Conservation (phyloP, 2,797 vertebrate genomes). For the Luscinia luscinia region DNA sequence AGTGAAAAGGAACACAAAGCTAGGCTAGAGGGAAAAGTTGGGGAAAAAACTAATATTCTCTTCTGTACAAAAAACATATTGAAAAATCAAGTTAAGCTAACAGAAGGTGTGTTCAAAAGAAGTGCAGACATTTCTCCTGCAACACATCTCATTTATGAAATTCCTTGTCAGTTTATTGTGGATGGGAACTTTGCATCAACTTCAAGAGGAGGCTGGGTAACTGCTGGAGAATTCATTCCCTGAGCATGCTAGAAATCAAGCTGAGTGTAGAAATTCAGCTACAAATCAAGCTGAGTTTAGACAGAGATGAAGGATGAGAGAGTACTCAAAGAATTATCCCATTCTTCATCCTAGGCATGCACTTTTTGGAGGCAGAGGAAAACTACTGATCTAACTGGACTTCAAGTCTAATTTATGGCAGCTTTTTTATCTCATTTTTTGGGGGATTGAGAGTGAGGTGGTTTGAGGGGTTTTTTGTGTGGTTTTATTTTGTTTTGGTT, state of each 20-base stretch:
- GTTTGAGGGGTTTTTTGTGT: fast-evolving
- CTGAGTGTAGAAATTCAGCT: not conserved
- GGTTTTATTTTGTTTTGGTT: not conserved
- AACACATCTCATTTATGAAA: not conserved
- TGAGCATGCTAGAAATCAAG: not conserved
- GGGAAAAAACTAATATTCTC: not conserved
- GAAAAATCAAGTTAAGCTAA: not conserved
- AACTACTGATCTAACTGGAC: not conserved
- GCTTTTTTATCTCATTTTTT: not conserved
- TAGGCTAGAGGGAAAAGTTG: not conserved
- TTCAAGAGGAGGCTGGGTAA: not conserved
- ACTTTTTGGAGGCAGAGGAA: not conserved
- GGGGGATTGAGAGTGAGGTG: fast-evolving
- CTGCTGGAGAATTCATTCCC: not conserved
- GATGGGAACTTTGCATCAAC: not conserved
- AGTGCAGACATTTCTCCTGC: not conserved
- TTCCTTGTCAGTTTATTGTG: not conserved
- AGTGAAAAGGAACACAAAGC: not conserved
- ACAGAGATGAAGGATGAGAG: not conserved
- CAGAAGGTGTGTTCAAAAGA: not conserved
- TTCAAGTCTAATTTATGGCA: not conserved
- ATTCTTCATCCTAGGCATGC: not conserved
- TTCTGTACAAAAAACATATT: not conserved
- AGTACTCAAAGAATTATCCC: not conserved
- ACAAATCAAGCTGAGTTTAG: not conserved